These are phyloP conservation scores for Ciconia stormi DNA, from an alignment of 2,113 vertebrate genomes.

Conservation along the genomic window DNA sequence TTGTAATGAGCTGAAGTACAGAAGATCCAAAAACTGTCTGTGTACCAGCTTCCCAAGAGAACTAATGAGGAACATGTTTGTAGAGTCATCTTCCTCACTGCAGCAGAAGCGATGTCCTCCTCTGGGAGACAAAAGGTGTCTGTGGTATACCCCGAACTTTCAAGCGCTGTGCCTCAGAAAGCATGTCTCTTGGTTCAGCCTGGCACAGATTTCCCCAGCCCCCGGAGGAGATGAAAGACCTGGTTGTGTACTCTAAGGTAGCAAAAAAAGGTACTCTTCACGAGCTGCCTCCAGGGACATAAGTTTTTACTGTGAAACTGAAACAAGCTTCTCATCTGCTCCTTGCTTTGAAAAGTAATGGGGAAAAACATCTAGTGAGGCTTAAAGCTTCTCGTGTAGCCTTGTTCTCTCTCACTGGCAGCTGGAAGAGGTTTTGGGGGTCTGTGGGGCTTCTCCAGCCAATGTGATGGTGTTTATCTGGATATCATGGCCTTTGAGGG, in stretches of 20 bases:
- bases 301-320: not conserved
- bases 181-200: rapidly evolving
- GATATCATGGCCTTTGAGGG: not conserved
- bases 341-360: not conserved
- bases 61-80: not conserved
- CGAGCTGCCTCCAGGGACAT: rapidly evolving
- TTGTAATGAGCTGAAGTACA: not conserved
- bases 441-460: not conserved
- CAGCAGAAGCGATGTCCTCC: not conserved
- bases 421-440: not conserved
- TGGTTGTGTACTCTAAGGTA: not conserved
- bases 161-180: rapidly evolving
- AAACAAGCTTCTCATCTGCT: not conserved
- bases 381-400: not conserved
- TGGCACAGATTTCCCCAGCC: not conserved
- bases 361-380: not conserved
- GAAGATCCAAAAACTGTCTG: not conserved
- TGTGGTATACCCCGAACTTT: not conserved
- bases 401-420: not conserved
- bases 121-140: rapidly evolving
- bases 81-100: not conserved
- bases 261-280: not conserved
- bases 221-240: not conserved
- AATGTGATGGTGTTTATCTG: not conserved
- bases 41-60: not conserved